These are phyloP conservation scores for Callocephalon fimbriatum DNA, from an alignment of 2,113 vertebrate genomes.

Conservation along the genomic window DNA sequence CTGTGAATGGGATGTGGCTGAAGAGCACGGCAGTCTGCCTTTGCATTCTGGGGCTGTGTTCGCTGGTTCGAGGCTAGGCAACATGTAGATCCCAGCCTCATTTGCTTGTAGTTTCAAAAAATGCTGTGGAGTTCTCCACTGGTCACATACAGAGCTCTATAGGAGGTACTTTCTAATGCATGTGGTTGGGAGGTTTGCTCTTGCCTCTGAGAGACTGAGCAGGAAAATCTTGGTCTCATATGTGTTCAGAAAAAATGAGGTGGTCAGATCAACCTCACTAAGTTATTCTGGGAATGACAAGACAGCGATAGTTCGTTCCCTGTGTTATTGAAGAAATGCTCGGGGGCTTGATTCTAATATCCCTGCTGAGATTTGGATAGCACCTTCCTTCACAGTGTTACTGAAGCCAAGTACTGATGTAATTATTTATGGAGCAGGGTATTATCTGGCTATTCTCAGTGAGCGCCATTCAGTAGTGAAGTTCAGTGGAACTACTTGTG, in stretches of 20 bases:
- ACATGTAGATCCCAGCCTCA: not conserved
- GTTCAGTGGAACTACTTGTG: conserved; percentile 9
- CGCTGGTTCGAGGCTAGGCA: not conserved
- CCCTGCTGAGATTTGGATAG: not conserved
- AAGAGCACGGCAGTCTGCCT: not conserved
- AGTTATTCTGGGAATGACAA: not conserved
- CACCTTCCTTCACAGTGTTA: not conserved
- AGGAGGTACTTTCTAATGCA: not conserved
- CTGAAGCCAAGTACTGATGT: conserved; percentile 19
- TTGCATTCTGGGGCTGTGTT: not conserved
- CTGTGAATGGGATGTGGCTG: not conserved
- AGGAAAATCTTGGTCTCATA: not conserved
- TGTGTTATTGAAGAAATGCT: not conserved
- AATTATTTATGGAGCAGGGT: conserved; percentile 23
- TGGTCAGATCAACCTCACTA: not conserved
- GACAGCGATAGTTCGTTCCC: not conserved
- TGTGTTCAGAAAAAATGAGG: not conserved
- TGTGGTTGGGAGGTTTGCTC: not conserved
- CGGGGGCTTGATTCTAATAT: not conserved
- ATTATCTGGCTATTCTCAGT: not conserved
- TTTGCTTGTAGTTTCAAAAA: not conserved
- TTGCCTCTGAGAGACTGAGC: not conserved
- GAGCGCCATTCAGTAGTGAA: not conserved
- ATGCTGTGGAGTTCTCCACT: not conserved
- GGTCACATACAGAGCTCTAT: not conserved